Base-by-base conservation (phyloP, 1,140 invertebrate genomes). In the Mesaphorura yosii region DNA sequence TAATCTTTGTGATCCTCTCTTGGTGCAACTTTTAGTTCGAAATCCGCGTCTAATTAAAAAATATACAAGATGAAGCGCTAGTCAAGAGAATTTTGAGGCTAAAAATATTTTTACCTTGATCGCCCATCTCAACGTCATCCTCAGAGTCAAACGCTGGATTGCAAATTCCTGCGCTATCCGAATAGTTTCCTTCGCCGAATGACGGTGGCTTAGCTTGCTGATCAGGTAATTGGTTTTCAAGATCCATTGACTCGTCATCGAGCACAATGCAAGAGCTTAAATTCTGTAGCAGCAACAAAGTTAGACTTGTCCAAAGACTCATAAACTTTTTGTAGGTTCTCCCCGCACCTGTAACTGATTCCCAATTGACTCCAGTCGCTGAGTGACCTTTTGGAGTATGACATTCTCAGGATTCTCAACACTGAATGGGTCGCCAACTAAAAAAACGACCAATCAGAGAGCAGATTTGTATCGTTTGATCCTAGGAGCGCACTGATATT, bases 71-170 rank as follows among this genome's bases (percentile, higher is more conserved):
- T n/a, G n/a, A n/a, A n/a, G n/a, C n/a, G n/a, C n/a, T n/a, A n/a
- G n/a, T n/a, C n/a, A n/a, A n/a, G n/a, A n/a, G n/a, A n/a, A n/a
- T n/a, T n/a, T n/a, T n/a, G n/a, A n/a, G n/a, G n/a, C n/a, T n/a
- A n/a, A n/a, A n/a, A n/a, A n/a, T n/a, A n/a, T n/a, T n/a, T n/a
- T n/a, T n/a, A n/a, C n/a, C n/a, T n/a, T n/a, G n/a, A n/a, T n/a
- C n/a, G n/a, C n/a, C n/a, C n/a, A n/a, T n/a, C n/a, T n/a, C n/a
- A n/a, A n/a, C n/a, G n/a, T 59, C 58, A 25, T 62, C 59, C 2
- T 62, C 60, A 46, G 56, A 59, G 31, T 62, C 55, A 48, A 62
- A 62, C 2, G 49, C 58, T 2, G 57, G 57, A 28, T 62, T 62
- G 22, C 54, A 51, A 17, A 62, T 62, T 22, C 58, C 58, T 34